phyloP scores from a whole-genome alignment of 2,888 invertebrate genomes.

The Cantharis nigra region DNA sequence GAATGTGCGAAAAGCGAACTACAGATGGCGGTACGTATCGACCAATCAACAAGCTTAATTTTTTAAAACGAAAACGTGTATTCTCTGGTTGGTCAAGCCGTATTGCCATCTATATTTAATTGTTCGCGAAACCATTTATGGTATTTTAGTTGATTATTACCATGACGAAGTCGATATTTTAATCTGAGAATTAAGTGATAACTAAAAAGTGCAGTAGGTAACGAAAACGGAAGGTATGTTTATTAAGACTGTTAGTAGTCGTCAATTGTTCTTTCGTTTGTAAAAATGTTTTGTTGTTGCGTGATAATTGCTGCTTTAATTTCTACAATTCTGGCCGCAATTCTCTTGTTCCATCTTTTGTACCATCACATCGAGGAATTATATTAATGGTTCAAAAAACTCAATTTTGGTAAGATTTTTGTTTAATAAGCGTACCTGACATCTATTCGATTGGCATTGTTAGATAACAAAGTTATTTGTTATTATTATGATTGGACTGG shows the following conservation, averaged over 20 bases:
- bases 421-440: background rate
- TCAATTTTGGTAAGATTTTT: background rate
- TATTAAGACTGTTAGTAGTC: background rate
- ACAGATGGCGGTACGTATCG: background rate
- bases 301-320: background rate
- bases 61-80: no score
- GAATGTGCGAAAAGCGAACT: background rate
- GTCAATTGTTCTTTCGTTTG: background rate
- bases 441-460: background rate
- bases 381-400: background rate
- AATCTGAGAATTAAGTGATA: background rate
- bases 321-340: background rate
- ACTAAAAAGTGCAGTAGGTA: background rate
- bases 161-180: background rate
- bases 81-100: background rate
- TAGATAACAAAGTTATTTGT: background rate
- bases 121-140: background rate
- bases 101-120: background rate
- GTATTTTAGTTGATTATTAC: no score
- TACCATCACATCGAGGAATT: background rate
- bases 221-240: background rate
- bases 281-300: conserved; percentile 4
- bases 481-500: background rate
- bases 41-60: background rate
- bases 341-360: background rate